Base-by-base conservation (phyloP, 2,888 invertebrate species). In the Drosophila lacicola region DNA sequence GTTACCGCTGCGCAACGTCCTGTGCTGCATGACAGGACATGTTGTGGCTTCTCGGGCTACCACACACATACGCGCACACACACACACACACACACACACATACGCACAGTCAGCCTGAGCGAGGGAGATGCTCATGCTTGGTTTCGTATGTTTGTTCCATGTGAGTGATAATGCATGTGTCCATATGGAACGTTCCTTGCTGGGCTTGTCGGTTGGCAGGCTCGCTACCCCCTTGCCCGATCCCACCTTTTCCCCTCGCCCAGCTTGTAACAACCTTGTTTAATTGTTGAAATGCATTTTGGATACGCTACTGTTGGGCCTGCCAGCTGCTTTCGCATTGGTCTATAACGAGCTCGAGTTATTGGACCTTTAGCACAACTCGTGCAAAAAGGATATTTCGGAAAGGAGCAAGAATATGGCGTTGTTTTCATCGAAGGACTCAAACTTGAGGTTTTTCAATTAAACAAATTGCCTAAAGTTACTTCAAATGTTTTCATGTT, bases 21-120 rank as follows among this genome's bases (percentile, higher is more conserved):
- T 76, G 77, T 70, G 79, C 88, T 87, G 88, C 85, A 74, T 88
- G 89, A 83, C 89, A 88, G 89, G 85, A 85, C 88, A 89, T 85
- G 89, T 85, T 85, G 89, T 79, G 89, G 89, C 84, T 81, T 66
- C 79, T 70, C 76, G 82, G 79, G 70, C 71, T 60, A 66, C 79
- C 79, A 65, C 80, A 78, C 70, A 60, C 63, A 64, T 49, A 57
- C 33, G 45, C 56, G 63, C 21, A 53, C 33, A 37, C 49, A 13
- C 45, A 21, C 13, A 17, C 55, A 54, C 65, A 66, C 41, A 47
- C 45, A 21, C 36, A 39, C n/a, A 41, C 10, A 14, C 13, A 39
- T 36, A 2, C 25, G 10, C 19, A 57, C 14, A 21, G 54, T 17
- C 19, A 44, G 42, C 19, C 21, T 21, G 21, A 42, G 51, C n/a